Percentiles rank a stretch among this genome's conserved stretches.
These are phyloP conservation scores for Masnerella sp. DNA, from an alignment of 2,888 invertebrate genomes.

Conservation along the genomic window DNA sequence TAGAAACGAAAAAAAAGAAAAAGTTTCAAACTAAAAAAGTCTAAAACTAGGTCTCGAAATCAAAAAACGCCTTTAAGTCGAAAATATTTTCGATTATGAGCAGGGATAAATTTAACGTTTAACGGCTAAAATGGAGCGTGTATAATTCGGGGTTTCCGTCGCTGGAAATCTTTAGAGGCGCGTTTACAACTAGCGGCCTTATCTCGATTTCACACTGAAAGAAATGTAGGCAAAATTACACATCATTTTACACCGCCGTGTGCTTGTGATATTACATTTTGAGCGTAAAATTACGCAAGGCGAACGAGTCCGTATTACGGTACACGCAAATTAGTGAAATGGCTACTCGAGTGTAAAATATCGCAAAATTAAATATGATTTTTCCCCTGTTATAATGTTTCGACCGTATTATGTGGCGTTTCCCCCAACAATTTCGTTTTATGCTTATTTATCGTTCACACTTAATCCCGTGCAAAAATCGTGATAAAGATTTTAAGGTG, in stretches of 20 bases:
- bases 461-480: too few relatives aligned
- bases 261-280: constrained; percentile 15
- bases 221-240: constrained; percentile 45
- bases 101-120: constrained; percentile 27
- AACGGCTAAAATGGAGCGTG: constrained; percentile 47
- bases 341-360: too few relatives aligned
- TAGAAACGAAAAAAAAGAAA: background rate
- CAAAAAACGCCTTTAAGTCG: constrained; percentile 17
- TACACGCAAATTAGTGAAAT: too few relatives aligned
- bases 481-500: too few relatives aligned
- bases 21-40: background rate
- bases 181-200: constrained; percentile 38
- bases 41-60: background rate
- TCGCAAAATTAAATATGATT: too few relatives aligned
- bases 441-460: too few relatives aligned
- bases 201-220: constrained; percentile 44
- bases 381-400: too few relatives aligned
- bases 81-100: constrained; percentile 34
- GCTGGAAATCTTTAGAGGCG: constrained; percentile 26
- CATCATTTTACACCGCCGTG: constrained; percentile 15
- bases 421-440: too few relatives aligned
- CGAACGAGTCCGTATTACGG: too few relatives aligned
- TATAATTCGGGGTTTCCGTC: constrained; percentile 45
- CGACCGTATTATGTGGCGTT: too few relatives aligned
- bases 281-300: constrained; percentile 26